A percentile compares a stretch with the other conserved stretches of the same genome.
These are phyloP conservation scores for Microcebus tavaratra DNA, from an alignment of 2,113 vertebrate genomes.

Conservation along the genomic window DNA sequence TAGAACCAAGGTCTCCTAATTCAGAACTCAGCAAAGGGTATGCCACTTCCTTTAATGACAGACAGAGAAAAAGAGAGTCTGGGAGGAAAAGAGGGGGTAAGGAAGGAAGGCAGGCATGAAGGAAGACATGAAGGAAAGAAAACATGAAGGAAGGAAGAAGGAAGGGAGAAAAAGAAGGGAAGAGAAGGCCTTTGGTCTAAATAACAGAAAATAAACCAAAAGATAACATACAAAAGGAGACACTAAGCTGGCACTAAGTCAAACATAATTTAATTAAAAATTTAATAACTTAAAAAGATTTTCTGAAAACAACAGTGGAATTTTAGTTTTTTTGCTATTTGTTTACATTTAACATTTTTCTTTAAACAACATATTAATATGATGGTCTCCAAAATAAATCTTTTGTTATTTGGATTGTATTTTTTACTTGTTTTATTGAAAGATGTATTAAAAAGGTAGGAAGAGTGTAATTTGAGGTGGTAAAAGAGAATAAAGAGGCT, in stretches of 20 bases:
- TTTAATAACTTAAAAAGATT: not conserved
- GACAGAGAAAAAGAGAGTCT: not conserved
- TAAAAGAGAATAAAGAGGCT: not conserved
- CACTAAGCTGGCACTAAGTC: not conserved
- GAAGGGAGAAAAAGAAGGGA: not conserved
- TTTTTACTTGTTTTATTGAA: not conserved
- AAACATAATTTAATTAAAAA: not conserved
- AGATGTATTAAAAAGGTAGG: not conserved
- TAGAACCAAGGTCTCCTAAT: not conserved
- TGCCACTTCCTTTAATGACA: not conserved
- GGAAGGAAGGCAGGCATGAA: not conserved
- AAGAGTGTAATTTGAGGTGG: not conserved
- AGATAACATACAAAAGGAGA: not conserved
- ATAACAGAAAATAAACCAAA: not conserved
- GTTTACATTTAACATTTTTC: not conserved
- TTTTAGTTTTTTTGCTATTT: not conserved
- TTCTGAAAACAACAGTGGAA: not conserved
- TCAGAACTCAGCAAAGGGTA: not conserved
- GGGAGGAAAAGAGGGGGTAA: not conserved
- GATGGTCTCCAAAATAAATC: not conserved
- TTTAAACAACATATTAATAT: not conserved
- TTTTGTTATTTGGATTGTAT: not conserved
- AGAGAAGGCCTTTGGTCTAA: not conserved
- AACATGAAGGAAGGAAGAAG: no score
- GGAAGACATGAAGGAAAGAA: not conserved